Evolutionary conservation across 2,888 invertebrate species (phyloP), one percentile per base, ranked within the genome.

Genomic region (Ptycholaimellus sp.): DNA sequence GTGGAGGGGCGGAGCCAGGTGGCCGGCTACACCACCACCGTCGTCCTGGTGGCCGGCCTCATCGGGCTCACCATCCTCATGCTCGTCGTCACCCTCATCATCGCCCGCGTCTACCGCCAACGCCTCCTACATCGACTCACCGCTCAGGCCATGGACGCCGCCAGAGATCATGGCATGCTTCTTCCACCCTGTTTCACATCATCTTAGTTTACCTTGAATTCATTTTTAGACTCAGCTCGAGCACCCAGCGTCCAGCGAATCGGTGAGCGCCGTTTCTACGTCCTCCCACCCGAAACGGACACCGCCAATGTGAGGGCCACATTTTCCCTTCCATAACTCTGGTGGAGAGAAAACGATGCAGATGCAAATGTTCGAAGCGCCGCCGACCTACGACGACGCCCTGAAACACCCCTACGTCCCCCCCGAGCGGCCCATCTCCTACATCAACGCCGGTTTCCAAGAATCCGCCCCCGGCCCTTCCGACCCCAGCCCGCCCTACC

Each of bases 301-400:
- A 33, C n/a, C n/a, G n/a, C n/a, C n/a, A n/a, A n/a, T n/a, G n/a
- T n/a, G n/a, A n/a, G n/a, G n/a, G n/a, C n/a, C n/a, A n/a, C n/a
- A n/a, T n/a, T n/a, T n/a, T n/a, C n/a, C n/a, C n/a, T n/a, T n/a
- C n/a, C n/a, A n/a, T n/a, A n/a, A n/a, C n/a, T n/a, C n/a, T n/a
- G n/a, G n/a, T n/a, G n/a, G n/a, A n/a, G n/a, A n/a, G n/a, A n/a
- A n/a, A n/a, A n/a, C 20, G 4, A 17, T 25, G n/a, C 41, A 49
- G 21, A 39, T 51, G 14, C 41, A 40, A n/a, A 44, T 53, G 3
- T 49, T 53, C 36, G 52, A 52, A 39, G 52, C 52, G 18, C 52
- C 52, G 27, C 52, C 52, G 6, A 48, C 46, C 30, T 52, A 52
- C 39, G 50, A 48, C 28, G 52, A 52, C 34, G 52, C 52, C 6